These are phyloP conservation scores for Netelia fuscicornis DNA, from an alignment of 2,888 invertebrate genomes.

Conservation along the genomic window DNA sequence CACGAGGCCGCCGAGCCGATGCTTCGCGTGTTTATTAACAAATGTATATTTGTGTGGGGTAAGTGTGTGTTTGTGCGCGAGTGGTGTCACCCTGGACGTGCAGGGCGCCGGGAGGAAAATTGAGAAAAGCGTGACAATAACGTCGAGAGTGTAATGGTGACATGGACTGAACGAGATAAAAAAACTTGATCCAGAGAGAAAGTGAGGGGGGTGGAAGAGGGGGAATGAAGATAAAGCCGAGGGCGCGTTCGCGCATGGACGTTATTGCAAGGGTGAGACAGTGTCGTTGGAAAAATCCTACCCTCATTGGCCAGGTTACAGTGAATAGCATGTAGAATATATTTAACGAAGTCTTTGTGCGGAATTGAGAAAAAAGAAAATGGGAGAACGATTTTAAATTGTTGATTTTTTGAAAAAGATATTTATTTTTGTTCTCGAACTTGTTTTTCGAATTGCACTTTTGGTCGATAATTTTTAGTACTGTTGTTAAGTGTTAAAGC, in stretches of 20 bases:
- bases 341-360: not conserved
- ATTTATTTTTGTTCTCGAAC: too few relatives aligned
- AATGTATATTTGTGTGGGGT: not conserved
- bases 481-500: too few relatives aligned
- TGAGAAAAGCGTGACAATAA: conserved; percentile 37
- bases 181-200: conserved; percentile 18
- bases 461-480: too few relatives aligned
- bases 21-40: conserved; percentile 19
- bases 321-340: conserved; percentile 7
- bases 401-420: too few relatives aligned
- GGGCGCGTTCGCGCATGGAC: conserved; percentile 40
- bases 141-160: conserved; percentile 29
- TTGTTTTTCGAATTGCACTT: too few relatives aligned
- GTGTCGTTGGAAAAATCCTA: not conserved
- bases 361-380: not conserved
- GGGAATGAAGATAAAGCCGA: conserved; percentile 34
- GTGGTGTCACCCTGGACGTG: not conserved
- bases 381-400: not conserved
- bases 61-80: not conserved
- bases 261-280: conserved; percentile 19
- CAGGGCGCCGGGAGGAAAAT: conserved; percentile 40
- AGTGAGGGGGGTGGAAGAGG: not conserved
- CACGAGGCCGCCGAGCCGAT: conserved; percentile 72
- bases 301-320: conserved; percentile 10
- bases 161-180: conserved; percentile 43